A percentile compares a stretch with the other conserved stretches of the same genome.
Conservation (phyloP, 2,888 invertebrate species). For the Sipha maydis region DNA sequence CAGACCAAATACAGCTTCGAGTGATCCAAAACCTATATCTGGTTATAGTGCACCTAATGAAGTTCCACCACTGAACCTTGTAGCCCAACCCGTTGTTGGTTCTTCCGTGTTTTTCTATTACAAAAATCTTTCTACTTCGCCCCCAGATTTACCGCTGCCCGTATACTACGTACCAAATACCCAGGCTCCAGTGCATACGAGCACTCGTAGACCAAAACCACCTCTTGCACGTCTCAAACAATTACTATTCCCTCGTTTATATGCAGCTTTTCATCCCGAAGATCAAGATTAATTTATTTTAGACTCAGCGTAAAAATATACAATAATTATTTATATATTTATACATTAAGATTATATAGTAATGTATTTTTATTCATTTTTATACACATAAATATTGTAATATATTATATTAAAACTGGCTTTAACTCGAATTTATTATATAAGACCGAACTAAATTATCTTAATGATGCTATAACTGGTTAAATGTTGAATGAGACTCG, state of each 20-base stretch:
- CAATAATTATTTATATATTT: neutral
- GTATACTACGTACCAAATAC: conserved; percentile 21
- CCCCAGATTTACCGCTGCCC: neutral
- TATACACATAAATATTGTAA: no score
- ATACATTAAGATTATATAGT: neutral
- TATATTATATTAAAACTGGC: neutral
- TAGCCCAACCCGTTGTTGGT: conserved; percentile 39
- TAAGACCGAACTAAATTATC: no score
- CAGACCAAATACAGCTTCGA: neutral
- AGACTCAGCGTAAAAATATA: neutral
- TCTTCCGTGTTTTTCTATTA: conserved; percentile 45
- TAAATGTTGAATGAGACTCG: no score
- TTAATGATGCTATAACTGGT: no score
- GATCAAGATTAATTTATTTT: neutral
- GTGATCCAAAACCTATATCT: conserved; percentile 43
- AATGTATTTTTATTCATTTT: no score
- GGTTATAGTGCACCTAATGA: conserved; percentile 36
- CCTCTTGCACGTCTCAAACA: conserved; percentile 47
- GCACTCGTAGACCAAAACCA: conserved; percentile 23
- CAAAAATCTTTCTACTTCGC: conserved; percentile 19
- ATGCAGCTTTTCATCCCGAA: conserved; percentile 53
- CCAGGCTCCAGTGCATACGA: neutral
- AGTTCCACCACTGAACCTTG: conserved; percentile 22
- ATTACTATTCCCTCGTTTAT: conserved; percentile 52
- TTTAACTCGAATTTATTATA: no score